These are phyloP conservation scores for Casuarius casuarius DNA, from an alignment of 2,113 vertebrate species.

Conservation along the genomic window DNA sequence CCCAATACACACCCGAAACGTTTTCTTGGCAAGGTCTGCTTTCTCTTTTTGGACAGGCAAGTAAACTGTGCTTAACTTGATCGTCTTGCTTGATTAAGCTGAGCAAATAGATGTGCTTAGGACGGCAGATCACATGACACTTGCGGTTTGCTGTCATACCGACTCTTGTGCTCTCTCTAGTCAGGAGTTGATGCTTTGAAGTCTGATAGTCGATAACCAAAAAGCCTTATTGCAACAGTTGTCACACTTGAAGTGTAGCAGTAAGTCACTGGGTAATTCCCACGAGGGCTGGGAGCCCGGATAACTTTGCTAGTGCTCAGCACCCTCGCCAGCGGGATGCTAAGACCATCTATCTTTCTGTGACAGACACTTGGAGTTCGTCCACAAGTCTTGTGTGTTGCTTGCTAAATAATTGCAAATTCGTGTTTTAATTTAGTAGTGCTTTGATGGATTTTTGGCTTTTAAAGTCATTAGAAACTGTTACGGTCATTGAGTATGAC, in stretches of 20 bases:
- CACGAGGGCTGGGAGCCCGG: not conserved
- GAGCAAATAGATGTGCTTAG: not conserved
- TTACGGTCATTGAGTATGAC: not conserved
- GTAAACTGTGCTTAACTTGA: not conserved
- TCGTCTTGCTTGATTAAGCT: not conserved
- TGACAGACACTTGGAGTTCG: not conserved
- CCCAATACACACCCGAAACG: not conserved
- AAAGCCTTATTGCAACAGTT: not conserved
- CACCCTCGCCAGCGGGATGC: not conserved
- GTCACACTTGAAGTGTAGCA: not conserved
- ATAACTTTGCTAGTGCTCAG: not conserved
- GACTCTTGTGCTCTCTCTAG: not conserved
- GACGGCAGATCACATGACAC: rapidly evolving
- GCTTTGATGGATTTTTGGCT: conserved; percentile 2
- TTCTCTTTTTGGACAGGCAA: not conserved
- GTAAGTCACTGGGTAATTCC: not conserved
- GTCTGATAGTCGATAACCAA: not conserved
- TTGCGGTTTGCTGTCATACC: not conserved
- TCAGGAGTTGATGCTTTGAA: not conserved
- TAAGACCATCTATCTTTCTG: not conserved
- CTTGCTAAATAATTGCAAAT: conserved; percentile 17
- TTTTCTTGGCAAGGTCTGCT: not conserved
- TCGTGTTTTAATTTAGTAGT: not conserved
- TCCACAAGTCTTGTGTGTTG: not conserved
- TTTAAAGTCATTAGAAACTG: not conserved